These are phyloP conservation scores for Rotaria socialis DNA, from an alignment of 2,888 invertebrate species.

Conservation along the genomic window DNA sequence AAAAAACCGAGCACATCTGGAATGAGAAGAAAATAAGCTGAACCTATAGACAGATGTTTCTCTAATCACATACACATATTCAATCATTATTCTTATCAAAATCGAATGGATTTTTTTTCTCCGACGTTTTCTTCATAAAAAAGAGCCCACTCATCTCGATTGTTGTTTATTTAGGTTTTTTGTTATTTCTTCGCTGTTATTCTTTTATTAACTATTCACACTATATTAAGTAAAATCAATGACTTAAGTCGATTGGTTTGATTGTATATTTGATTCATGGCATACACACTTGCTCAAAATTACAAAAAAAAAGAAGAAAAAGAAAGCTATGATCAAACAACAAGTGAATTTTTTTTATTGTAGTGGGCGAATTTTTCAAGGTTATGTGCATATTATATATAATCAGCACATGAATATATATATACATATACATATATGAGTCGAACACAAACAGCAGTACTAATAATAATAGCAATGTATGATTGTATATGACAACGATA, in stretches of 20 bases:
- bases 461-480: not conserved
- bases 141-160: too few relatives aligned
- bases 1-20: not conserved
- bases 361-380: not conserved
- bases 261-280: too few relatives aligned
- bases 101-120: not conserved
- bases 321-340: too few relatives aligned
- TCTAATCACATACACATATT: not conserved
- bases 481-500: not conserved
- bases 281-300: too few relatives aligned
- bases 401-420: not conserved
- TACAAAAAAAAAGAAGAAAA: too few relatives aligned
- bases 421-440: not conserved
- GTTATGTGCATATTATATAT: not conserved
- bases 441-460: not conserved
- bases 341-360: not conserved
- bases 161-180: too few relatives aligned
- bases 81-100: not conserved
- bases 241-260: too few relatives aligned
- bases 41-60: not conserved
- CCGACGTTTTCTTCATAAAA: not conserved
- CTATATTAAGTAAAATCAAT: too few relatives aligned
- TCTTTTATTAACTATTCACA: too few relatives aligned
- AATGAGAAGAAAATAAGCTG: not conserved
- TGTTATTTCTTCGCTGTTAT: too few relatives aligned